Percentiles rank a stretch among this genome's conserved stretches.
phyloP scores from a whole-genome alignment of 2,113 vertebrate species.

The Mus pahari region DNA sequence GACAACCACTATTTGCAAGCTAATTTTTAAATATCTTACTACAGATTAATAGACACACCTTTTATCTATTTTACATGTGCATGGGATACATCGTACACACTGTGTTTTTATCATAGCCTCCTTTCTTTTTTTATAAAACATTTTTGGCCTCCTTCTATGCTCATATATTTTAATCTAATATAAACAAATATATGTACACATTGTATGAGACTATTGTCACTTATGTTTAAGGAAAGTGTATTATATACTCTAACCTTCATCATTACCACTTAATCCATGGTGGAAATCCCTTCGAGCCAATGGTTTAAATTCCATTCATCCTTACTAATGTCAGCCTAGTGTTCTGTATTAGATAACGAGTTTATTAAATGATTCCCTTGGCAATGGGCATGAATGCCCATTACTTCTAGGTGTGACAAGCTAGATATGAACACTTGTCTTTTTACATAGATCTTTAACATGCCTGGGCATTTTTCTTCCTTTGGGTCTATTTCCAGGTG shows the following conservation, averaged over 20 bases:
- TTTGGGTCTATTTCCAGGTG: not conserved
- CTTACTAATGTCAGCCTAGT: slow-evolving; percentile 14
- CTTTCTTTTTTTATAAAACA: slow-evolving; percentile 38
- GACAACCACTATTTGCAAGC: not conserved
- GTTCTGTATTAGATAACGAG: not conserved
- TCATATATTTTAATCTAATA: slow-evolving; percentile 38
- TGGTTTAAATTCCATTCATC: slow-evolving; percentile 31
- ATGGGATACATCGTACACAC: not conserved
- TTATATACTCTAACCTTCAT: slow-evolving; percentile 14
- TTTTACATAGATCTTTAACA: slow-evolving; percentile 34
- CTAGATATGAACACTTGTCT: not conserved
- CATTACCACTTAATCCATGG: slow-evolving; percentile 25
- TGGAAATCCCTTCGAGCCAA: not conserved
- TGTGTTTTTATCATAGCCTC: not conserved
- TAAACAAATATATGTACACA: not conserved
- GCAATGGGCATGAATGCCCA: not conserved
- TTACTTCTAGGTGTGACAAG: slow-evolving; percentile 6
- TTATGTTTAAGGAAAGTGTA: not conserved
- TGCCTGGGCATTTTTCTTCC: not conserved
- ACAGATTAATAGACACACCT: slow-evolving; percentile 37
- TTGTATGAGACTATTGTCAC: not conserved
- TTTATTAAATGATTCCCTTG: slow-evolving; percentile 34
- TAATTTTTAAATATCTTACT: slow-evolving; percentile 33
- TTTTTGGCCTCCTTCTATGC: slow-evolving; percentile 33
- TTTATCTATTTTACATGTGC: slow-evolving; percentile 54